Evolutionary conservation across 37 sponge, comb jelly and placozoan species (phyloP).

Genomic region (Geodia barretti): DNA sequence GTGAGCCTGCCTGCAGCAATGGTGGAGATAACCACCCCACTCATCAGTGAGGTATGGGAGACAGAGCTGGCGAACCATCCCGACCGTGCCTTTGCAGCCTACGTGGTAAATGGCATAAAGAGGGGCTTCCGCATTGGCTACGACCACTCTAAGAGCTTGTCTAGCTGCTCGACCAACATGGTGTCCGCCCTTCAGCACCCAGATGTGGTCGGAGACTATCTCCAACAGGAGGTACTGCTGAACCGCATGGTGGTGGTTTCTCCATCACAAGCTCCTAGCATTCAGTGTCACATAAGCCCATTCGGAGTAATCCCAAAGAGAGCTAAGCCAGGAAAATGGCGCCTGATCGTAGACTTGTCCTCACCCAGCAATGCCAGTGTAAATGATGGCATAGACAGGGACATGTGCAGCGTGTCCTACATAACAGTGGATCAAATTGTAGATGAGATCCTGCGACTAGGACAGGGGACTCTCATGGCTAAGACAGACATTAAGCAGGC

Average conservation of each 20-base stretch:
- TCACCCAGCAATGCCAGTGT: not conserved
- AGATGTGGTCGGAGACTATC: not conserved
- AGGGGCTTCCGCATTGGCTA: too few species aligned
- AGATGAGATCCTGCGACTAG: not conserved
- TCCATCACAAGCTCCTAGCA: not conserved
- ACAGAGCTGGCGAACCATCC: too few species aligned
- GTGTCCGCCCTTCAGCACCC: not conserved
- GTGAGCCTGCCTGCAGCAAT: too few species aligned
- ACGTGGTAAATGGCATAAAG: too few species aligned
- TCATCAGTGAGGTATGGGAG: too few species aligned
- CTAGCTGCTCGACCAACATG: not conserved
- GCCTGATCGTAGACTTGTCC: slow-evolving; percentile 8
- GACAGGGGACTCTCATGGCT: not conserved
- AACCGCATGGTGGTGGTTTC: not conserved
- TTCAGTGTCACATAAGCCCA: not conserved
- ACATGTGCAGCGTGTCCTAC: not conserved
- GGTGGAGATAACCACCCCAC: too few species aligned
- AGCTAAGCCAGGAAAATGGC: not conserved
- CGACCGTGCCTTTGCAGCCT: too few species aligned
- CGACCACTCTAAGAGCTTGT: not conserved
- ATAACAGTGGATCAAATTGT: not conserved
- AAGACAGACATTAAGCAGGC: slow-evolving; percentile 20
- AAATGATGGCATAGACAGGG: not conserved
- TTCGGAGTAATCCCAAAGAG: too few species aligned
- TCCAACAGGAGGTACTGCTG: not conserved